phyloP scores from a whole-genome alignment of 2,113 vertebrate species.

The Pseudonaja textilis region DNA sequence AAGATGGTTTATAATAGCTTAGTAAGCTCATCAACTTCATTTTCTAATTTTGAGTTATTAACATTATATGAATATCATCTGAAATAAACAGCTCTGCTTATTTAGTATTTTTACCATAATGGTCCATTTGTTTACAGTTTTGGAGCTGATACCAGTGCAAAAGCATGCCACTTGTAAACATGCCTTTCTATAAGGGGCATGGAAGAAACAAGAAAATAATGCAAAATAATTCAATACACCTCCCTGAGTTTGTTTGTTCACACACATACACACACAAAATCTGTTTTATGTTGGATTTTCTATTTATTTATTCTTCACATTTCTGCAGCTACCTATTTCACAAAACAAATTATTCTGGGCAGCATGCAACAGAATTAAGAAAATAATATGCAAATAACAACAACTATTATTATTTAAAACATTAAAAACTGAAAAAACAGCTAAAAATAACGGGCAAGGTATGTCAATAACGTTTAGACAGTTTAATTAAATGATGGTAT shows the following conservation, averaged over 20 bases:
- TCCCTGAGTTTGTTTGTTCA: not conserved
- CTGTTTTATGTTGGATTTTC: not conserved
- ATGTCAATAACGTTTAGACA: not conserved
- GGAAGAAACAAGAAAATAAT: not conserved
- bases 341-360: not conserved
- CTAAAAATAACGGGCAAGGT: not conserved
- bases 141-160: not conserved
- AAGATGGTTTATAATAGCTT: not conserved
- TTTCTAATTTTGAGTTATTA: not conserved
- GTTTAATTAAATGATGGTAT: not conserved
- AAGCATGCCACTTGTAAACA: not conserved
- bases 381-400: not conserved
- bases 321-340: not conserved
- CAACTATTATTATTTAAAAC: not conserved
- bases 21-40: not conserved
- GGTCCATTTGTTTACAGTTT: not conserved
- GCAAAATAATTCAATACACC: not conserved
- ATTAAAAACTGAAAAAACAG: not conserved
- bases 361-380: not conserved
- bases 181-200: not conserved
- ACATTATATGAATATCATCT: not conserved
- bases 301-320: not conserved
- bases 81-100: not conserved
- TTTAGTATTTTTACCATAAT: not conserved
- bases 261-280: not conserved